Evolutionary conservation across 2,888 invertebrate species (phyloP).

Genomic region (Dynastes tityus): DNA sequence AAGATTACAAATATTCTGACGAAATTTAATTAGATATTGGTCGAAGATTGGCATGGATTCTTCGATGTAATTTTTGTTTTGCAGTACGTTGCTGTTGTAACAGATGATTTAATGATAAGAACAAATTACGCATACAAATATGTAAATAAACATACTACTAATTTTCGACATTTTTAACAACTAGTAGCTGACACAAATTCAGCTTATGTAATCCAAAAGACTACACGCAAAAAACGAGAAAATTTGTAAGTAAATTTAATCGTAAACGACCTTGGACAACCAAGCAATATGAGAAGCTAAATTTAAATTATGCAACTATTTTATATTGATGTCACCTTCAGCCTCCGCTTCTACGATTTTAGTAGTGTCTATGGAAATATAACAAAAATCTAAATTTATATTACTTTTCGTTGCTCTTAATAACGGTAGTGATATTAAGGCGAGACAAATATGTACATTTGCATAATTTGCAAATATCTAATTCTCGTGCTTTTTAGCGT

Average conservation of each 20-base stretch:
- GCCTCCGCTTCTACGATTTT: constrained; percentile 27
- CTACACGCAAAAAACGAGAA: neutral
- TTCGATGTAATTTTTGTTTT: neutral
- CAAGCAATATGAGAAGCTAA: constrained; percentile 29
- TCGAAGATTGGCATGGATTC: neutral
- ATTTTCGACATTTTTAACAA: constrained; percentile 17
- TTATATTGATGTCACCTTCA: constrained; percentile 37
- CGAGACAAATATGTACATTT: constrained; percentile 20
- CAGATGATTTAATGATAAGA: neutral
- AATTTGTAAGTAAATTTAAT: constrained; percentile 9
- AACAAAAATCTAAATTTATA: neutral
- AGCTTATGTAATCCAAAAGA: constrained; percentile 3
- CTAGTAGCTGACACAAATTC: constrained; percentile 1
- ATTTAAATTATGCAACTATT: constrained; percentile 29
- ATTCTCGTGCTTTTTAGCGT: neutral
- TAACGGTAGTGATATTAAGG: constrained; percentile 35
- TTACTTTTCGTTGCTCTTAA: constrained; percentile 34
- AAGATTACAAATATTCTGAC: too few relatives aligned
- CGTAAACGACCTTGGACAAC: constrained; percentile 27
- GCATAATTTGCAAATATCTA: constrained; percentile 19
- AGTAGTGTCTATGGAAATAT: constrained; percentile 21
- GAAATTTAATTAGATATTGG: neutral
- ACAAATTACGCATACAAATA: neutral
- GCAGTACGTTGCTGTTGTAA: neutral
- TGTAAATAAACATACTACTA: constrained; percentile 8